Conservation (phyloP, 2,797 vertebrate species). For the Fratercula arctica region DNA sequence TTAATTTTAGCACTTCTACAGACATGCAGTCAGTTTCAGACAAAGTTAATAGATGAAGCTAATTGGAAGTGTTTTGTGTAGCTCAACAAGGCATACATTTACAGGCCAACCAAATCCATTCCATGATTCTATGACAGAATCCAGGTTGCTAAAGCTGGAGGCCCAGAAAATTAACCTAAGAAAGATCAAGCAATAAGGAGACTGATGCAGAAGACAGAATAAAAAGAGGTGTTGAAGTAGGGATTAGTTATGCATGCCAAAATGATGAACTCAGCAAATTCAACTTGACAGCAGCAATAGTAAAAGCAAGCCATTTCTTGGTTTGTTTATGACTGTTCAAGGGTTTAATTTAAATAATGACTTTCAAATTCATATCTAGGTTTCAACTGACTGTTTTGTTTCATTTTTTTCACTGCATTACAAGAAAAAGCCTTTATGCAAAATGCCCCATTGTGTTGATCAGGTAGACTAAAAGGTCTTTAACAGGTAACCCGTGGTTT, state of each 20-base stretch:
- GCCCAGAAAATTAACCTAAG: background rate
- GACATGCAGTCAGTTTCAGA: background rate
- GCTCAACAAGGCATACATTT: background rate
- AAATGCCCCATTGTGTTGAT: background rate
- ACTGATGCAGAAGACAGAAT: background rate
- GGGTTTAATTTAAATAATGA: background rate
- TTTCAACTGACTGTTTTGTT: background rate
- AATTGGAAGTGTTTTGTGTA: background rate
- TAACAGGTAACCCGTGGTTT: background rate
- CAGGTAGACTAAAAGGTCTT: background rate
- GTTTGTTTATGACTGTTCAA: background rate
- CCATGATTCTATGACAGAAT: background rate
- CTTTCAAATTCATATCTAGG: background rate
- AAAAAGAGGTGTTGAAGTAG: background rate
- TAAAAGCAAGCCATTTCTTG: background rate
- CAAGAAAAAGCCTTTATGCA: background rate
- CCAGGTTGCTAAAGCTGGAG: background rate
- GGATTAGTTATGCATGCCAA: background rate
- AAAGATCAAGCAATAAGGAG: background rate
- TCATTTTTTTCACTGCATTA: background rate
- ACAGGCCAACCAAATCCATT: background rate
- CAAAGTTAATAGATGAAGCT: background rate
- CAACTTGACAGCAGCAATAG: background rate
- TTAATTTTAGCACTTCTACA: background rate
- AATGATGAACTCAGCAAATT: background rate